Base-by-base conservation (phyloP, 2,888 invertebrate genomes). In the Meteorus colon region DNA sequence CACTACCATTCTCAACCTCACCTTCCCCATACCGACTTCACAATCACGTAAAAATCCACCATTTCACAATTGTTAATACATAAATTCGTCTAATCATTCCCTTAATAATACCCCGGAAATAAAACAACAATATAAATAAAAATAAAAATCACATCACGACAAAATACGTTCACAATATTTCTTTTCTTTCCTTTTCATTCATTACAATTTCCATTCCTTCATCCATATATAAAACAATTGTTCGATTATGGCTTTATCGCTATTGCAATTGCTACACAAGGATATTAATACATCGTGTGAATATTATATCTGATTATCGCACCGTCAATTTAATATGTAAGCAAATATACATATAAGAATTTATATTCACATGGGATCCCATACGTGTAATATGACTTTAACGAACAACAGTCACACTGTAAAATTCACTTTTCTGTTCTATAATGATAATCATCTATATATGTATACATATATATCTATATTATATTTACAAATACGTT, bases 341-440 rank as follows among this genome's bases (percentile, higher is more conserved):
- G 31, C 16, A 65, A 65, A 34, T 14, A 34, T 8, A 34, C 31
- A 16, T 63, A 4, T 37, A 34, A 34, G 24, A 24, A 24, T 37
- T 19, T 2, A 31, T 3, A 37, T 45, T 31, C 45, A 68, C 48
- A 45, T 68, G 29, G 2, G 48, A 48, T 48, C 3, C 62, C 31
- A 31, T n/a, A 72, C n/a, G 12, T 72, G 75, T 73, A 73, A 73
- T 63, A 37, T 66, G 16, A 16, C 34, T 73, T 45, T 68, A 76
- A 80, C 67, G 67, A 74, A 24, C 29, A 41, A 48, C 45, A 70
- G 67, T 76, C 70, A 63, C 71, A 68, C 51, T 73, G 75, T 73
- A 69, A 74, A 78, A 76, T 78, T 77, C 77, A 78, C 78, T 80
- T 80, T 80, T 68, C 72, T 72, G 59, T 63, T 73, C 45, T 16